A percentile compares a stretch with the other conserved stretches of the same genome.
phyloP scores from a whole-genome alignment of 2,888 invertebrate genomes.

The Agrochola circellaris region DNA sequence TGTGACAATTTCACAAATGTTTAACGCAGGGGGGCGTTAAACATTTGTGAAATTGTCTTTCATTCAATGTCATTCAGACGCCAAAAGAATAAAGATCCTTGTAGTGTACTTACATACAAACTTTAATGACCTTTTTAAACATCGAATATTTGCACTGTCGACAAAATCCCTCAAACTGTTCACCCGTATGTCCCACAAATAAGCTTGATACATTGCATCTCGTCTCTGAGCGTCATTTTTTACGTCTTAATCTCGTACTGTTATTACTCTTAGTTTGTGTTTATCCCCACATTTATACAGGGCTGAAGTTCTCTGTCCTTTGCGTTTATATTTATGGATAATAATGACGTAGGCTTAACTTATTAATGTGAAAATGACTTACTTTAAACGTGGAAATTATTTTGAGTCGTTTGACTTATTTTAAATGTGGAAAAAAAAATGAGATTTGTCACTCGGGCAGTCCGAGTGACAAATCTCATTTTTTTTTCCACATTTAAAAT shows the following conservation, averaged over 20 bases:
- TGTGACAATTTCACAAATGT: too few relatives aligned
- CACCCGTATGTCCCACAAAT: slow-evolving; percentile 64
- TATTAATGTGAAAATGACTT: not conserved
- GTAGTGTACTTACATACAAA: not conserved
- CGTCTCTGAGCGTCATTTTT: slow-evolving; percentile 76
- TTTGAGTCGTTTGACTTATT: too few relatives aligned
- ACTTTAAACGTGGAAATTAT: too few relatives aligned
- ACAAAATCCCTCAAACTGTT: not conserved
- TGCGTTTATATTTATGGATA: slow-evolving; percentile 18
- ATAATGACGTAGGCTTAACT: slow-evolving; percentile 7
- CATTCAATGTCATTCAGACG: too few relatives aligned
- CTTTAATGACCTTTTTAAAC: not conserved
- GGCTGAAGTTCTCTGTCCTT: slow-evolving; percentile 56
- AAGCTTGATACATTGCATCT: slow-evolving; percentile 76
- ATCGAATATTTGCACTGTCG: not conserved
- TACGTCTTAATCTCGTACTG: slow-evolving; percentile 75
- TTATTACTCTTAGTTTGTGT: slow-evolving; percentile 75
- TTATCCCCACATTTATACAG: slow-evolving; percentile 72
- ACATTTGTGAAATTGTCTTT: too few relatives aligned
- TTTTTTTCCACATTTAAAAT: too few relatives aligned
- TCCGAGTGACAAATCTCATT: too few relatives aligned
- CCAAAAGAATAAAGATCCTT: not conserved
- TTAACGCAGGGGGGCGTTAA: too few relatives aligned
- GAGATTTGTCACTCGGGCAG: too few relatives aligned
- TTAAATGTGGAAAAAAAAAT: too few relatives aligned